Evolutionary conservation across 2,113 vertebrate genomes (phyloP), one percentile per base, ranked within the genome.

Genomic region (Sinocyclocheilus grahami): DNA sequence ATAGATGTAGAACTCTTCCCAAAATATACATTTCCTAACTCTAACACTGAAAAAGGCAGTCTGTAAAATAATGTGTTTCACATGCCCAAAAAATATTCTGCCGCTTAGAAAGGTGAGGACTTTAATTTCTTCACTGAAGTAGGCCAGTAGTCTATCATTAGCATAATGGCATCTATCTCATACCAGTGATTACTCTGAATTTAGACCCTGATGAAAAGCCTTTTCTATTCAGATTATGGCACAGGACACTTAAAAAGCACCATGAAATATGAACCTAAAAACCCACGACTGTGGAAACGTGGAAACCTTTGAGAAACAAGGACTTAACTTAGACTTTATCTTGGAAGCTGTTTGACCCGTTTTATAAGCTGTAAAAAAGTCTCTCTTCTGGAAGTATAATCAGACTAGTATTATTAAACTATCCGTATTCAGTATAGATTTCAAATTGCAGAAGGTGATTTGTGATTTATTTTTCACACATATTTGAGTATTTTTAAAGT

Each of bases 91-190:
- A 33, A 51, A 83, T 48, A 83, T 83, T 60, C 30, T 72, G 51
- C 22, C 42, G 82, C 82, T 58, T 55, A 72, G 67, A 72, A 72
- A 72, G 82, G 82, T 83, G 82, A 72, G 22, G 82, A 42, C 27
- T 83, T 83, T 83, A 24, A 74, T 83, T 60, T 83, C 51, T 74
- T 74, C 27, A n/a, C 11, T 74, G 82, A 83, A 58, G 67, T 83
- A 74, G 82, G 67, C 10, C 69, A 58, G 48, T 27, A 55, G 30
- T 83, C 82, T 83, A 60, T 74, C 69, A 83, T 83, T 83, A 74
- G 82, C 82, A 74, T 74, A 83, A 74, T 72, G 20, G 67, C 39
- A 30, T 60, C 81, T 83, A 83, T 72, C 30, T 55, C 51, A 20
- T 55, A 58, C 46, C 82, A 55, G 48, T 74, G 51, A 83, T 39